These are phyloP conservation scores for Drosophila mayri DNA, from an alignment of 1,140 invertebrate species.

Conservation along the genomic window DNA sequence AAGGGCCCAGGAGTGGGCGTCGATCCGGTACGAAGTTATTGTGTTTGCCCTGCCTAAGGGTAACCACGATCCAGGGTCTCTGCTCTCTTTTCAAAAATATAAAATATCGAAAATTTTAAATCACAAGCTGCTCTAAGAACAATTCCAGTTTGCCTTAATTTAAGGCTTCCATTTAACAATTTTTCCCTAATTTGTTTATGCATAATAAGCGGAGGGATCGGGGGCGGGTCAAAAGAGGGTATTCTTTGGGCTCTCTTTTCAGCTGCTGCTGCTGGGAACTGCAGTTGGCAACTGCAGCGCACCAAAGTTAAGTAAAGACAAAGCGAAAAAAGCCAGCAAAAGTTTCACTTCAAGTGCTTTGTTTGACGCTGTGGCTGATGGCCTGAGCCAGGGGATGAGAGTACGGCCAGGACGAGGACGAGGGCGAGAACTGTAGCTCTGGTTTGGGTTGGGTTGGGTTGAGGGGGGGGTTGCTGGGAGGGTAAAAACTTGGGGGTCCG, in stretches of 20 bases:
- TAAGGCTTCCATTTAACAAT: neutral
- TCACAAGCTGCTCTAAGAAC: neutral
- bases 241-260: neutral
- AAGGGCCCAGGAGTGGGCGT: constrained; percentile 4
- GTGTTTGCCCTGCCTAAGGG: constrained; percentile 7
- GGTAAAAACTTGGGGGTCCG: constrained; percentile 61
- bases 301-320: constrained; percentile 73
- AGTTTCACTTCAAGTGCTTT: constrained; percentile 78
- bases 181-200: constrained; percentile 1
- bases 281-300: constrained; percentile 72
- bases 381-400: constrained; percentile 4
- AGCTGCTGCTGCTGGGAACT: constrained; percentile 27
- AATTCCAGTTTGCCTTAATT: neutral
- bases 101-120: neutral
- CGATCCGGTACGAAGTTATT: constrained; percentile 15
- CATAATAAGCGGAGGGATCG: neutral
- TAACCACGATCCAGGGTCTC: neutral
- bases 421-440: constrained; percentile 1
- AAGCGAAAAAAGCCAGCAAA: constrained; percentile 77
- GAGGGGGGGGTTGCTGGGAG: too few species aligned
- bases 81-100: neutral
- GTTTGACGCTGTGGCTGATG: constrained; percentile 57
- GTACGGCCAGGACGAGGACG: neutral
- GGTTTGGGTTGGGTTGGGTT: neutral
- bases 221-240: neutral